Percentiles rank a stretch among this genome's conserved stretches.
Conservation (phyloP, 2,888 invertebrate genomes). For the Lasioglossum calceatum region DNA sequence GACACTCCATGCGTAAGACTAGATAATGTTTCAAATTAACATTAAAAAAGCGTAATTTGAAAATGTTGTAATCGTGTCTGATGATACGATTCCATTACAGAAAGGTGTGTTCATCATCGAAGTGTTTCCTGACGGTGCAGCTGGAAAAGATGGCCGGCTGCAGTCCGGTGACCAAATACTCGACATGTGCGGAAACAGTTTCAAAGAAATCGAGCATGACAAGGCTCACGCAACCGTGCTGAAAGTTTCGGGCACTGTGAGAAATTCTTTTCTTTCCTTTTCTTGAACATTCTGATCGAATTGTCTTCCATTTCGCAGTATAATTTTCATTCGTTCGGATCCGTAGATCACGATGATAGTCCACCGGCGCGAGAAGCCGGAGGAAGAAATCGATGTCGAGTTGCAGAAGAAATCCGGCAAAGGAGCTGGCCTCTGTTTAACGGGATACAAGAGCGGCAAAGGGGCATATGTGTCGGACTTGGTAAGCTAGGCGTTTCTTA, state of each 20-base stretch:
- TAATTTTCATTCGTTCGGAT: background rate
- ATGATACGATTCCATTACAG: slow-evolving; percentile 85
- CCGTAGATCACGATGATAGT: slow-evolving; percentile 92
- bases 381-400: slow-evolving; percentile 89
- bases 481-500: slow-evolving; percentile 86
- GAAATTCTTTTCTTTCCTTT: slow-evolving; percentile 22
- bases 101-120: slow-evolving; percentile 96
- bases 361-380: slow-evolving; percentile 87
- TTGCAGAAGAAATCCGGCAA: slow-evolving; percentile 94
- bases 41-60: background rate
- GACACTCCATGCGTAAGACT: slow-evolving; percentile 88
- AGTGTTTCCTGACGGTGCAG: slow-evolving; percentile 95
- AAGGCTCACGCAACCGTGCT: slow-evolving; percentile 93
- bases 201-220: slow-evolving; percentile 93
- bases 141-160: slow-evolving; percentile 95
- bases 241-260: slow-evolving; percentile 91
- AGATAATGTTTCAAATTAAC: background rate
- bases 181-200: slow-evolving; percentile 93
- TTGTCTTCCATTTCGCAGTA: background rate
- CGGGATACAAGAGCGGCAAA: slow-evolving; percentile 90
- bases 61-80: background rate
- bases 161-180: slow-evolving; percentile 97
- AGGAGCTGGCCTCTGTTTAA: slow-evolving; percentile 94
- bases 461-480: slow-evolving; percentile 97
- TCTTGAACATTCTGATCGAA: no score